A percentile compares a stretch with the other conserved stretches of the same genome.
Evolutionary conservation across 2,888 invertebrate genomes (phyloP).

Genomic region (Pantelozetes paolii): DNA sequence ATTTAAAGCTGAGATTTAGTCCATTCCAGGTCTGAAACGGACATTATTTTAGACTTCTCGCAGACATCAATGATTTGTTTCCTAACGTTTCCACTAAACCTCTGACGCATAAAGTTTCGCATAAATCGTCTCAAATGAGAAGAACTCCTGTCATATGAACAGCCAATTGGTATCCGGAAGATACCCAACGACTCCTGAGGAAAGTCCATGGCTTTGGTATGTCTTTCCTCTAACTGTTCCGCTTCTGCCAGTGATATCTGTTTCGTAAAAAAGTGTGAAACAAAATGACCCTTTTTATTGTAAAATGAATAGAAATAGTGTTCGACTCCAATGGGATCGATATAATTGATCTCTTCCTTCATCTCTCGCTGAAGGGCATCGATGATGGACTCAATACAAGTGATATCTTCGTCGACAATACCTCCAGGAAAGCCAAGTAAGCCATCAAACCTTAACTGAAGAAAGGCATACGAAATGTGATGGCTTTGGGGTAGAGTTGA

Average conservation of each 20-base stretch:
- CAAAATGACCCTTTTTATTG: neutral
- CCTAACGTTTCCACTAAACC: neutral
- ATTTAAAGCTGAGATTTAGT: neutral
- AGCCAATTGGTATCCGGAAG: conserved; percentile 8
- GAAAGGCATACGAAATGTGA: neutral
- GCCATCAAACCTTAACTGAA: conserved; percentile 23
- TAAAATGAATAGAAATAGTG: conserved; percentile 26
- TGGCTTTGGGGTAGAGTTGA: neutral
- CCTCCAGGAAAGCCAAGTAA: conserved; percentile 16
- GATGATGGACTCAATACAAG: conserved; percentile 5
- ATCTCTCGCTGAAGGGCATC: conserved; percentile 18
- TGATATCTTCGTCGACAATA: conserved; percentile 9
- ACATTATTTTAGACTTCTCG: neutral
- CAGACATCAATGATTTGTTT: conserved; percentile 10
- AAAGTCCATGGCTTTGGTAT: conserved; percentile 9
- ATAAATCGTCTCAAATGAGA: neutral
- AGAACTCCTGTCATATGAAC: neutral
- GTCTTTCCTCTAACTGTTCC: neutral
- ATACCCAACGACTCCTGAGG: conserved; percentile 16
- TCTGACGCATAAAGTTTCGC: conserved; percentile 5
- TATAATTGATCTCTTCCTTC: conserved; percentile 24
- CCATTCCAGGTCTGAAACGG: neutral
- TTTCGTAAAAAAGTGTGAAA: conserved; percentile 32
- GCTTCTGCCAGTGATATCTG: neutral
- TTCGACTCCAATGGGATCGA: too few relatives aligned